Percentiles rank a stretch among this genome's conserved stretches.
Conservation (phyloP, 2,888 invertebrate species). For the Cetonia aurata region DNA sequence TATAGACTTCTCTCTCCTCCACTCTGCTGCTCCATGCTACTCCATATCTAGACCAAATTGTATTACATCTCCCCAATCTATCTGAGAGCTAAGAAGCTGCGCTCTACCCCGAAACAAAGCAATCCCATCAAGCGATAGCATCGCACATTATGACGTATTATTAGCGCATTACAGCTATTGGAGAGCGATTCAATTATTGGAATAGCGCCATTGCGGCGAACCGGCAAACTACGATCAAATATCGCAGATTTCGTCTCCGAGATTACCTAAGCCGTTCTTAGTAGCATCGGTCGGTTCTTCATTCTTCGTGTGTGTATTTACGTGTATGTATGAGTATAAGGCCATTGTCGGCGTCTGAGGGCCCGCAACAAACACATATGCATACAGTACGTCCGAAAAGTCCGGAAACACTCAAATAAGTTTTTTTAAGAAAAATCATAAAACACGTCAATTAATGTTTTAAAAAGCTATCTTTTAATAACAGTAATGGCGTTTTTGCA, state of each 20-base stretch:
- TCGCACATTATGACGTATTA: constrained; percentile 69
- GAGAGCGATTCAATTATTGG: constrained; percentile 69
- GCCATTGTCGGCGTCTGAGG: no score
- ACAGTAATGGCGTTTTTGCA: no score
- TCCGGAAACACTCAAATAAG: no score
- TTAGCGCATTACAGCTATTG: constrained; percentile 69
- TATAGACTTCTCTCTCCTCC: constrained; percentile 50
- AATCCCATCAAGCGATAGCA: constrained; percentile 68
- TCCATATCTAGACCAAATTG: constrained; percentile 63
- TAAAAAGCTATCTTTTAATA: no score
- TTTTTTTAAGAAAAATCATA: no score
- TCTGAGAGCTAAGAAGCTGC: constrained; percentile 61
- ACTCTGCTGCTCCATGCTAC: constrained; percentile 5
- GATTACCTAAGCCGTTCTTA: constrained; percentile 49
- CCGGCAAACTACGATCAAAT: constrained; percentile 64
- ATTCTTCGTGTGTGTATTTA: constrained; percentile 27
- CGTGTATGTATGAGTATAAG: no score
- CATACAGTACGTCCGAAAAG: no score
- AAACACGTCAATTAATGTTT: no score
- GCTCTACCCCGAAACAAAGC: constrained; percentile 65
- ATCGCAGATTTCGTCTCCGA: constrained; percentile 56
- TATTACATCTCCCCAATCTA: constrained; percentile 64
- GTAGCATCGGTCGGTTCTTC: constrained; percentile 19
- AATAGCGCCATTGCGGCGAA: constrained; percentile 66
- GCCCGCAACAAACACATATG: no score